Percentiles rank a stretch among this genome's conserved stretches.
These are phyloP conservation scores for Galerucella pusilla DNA, from an alignment of 2,888 invertebrate genomes.

Conservation along the genomic window DNA sequence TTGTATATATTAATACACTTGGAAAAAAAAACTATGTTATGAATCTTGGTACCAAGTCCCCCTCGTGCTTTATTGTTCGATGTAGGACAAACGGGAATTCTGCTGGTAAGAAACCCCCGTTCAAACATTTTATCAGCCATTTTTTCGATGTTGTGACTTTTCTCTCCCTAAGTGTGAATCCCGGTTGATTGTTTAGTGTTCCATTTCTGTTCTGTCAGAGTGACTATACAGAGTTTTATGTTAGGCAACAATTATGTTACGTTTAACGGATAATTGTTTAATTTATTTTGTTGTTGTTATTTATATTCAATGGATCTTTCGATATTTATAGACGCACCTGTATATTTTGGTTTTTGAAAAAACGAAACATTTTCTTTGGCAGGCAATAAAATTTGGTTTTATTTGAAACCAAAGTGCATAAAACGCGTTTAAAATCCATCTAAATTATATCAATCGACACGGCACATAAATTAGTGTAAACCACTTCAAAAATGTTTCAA, in stretches of 20 bases:
- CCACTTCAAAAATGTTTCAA: not conserved
- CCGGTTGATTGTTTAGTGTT: slow-evolving; percentile 22
- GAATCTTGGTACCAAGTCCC: slow-evolving; percentile 43
- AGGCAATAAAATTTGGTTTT: not conserved
- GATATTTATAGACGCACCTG: not conserved
- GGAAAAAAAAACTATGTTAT: slow-evolving; percentile 44
- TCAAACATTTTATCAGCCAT: slow-evolving; percentile 27
- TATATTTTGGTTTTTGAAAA: not conserved
- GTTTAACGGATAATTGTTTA: slow-evolving; percentile 10
- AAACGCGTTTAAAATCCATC: not conserved
- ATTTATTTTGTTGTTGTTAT: slow-evolving; percentile 25
- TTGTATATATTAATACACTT: slow-evolving; percentile 57
- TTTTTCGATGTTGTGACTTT: slow-evolving; percentile 27
- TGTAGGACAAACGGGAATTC: slow-evolving; percentile 36
- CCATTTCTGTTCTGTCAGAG: slow-evolving; percentile 31
- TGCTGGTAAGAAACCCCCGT: slow-evolving; percentile 50
- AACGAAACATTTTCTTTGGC: too few relatives aligned
- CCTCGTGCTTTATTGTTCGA: slow-evolving; percentile 47
- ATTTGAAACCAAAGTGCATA: not conserved
- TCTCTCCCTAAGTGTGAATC: slow-evolving; percentile 24
- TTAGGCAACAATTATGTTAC: slow-evolving; percentile 3
- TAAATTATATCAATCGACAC: not conserved
- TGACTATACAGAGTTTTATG: slow-evolving; percentile 46
- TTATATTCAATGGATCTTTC: not conserved
- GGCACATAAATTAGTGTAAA: not conserved